These are phyloP conservation scores for Macrotis lagotis DNA, from an alignment of 2,113 vertebrate genomes.

Conservation along the genomic window DNA sequence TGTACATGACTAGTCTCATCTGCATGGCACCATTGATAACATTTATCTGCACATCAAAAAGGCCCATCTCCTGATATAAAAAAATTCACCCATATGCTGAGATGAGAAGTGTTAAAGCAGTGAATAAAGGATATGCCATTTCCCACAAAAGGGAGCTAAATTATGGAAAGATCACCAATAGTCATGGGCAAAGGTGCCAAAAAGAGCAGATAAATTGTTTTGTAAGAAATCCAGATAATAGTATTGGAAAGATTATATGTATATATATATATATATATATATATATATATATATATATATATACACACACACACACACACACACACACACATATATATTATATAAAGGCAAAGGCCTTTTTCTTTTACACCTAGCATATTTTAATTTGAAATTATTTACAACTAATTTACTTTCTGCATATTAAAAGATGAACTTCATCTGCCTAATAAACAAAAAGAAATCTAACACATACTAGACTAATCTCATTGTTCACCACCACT, in stretches of 20 bases:
- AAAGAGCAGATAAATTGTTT: neutral
- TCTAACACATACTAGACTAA: conserved; percentile 36
- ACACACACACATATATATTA: too few relatives aligned
- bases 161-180: conserved; percentile 77
- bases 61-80: conserved; percentile 36
- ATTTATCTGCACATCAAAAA: conserved; percentile 62
- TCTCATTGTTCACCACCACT: conserved; percentile 20
- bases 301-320: too few relatives aligned
- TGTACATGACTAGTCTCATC: conserved; percentile 48
- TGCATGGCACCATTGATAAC: conserved; percentile 47
- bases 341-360: neutral
- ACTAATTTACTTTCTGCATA: conserved; percentile 37
- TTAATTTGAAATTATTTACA: conserved; percentile 36
- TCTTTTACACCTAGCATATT: conserved; percentile 6
- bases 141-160: conserved; percentile 63
- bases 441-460: conserved; percentile 35
- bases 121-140: conserved; percentile 72
- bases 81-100: conserved; percentile 44
- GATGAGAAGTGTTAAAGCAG: conserved; percentile 70
- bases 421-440: conserved; percentile 41
- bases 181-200: conserved; percentile 62
- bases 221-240: neutral
- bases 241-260: neutral
- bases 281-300: too few relatives aligned
- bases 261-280: too few relatives aligned